Evolutionary conservation across 2,888 invertebrate genomes (phyloP).

Genomic region (Sinodicranocentrus sp.): DNA sequence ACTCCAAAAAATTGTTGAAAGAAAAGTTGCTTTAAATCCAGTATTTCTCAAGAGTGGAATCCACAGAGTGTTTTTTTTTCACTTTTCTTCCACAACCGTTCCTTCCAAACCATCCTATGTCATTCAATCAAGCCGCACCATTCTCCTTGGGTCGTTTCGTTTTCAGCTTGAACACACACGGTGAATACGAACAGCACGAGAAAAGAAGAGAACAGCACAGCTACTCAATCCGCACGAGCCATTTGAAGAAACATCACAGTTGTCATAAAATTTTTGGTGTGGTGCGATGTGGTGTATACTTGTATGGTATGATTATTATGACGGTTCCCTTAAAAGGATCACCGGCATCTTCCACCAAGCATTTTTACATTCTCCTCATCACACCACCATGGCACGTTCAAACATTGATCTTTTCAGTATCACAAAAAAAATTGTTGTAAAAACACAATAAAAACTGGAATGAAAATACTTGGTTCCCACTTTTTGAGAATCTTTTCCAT

Average conservation of each 20-base stretch:
- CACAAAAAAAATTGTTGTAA: constrained; percentile 1
- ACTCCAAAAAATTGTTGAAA: constrained; percentile 16
- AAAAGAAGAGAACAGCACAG: constrained; percentile 31
- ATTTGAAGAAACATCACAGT: constrained; percentile 51
- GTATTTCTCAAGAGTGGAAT: no score
- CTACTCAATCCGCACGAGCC: constrained; percentile 56
- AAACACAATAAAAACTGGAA: not conserved
- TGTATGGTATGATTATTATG: constrained; percentile 44
- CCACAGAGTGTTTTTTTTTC: no score
- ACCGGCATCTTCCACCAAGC: constrained; percentile 19
- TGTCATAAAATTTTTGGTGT: constrained; percentile 45
- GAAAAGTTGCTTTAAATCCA: not conserved
- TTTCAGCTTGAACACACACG: constrained; percentile 59
- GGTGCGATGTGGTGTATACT: constrained; percentile 8
- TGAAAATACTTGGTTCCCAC: not conserved
- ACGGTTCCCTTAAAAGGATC: constrained; percentile 62
- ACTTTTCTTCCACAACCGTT: not conserved
- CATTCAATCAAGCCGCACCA: constrained; percentile 35
- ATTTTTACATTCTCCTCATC: not conserved
- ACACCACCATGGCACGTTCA: no score
- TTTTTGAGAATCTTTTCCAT: not conserved
- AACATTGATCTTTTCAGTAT: not conserved
- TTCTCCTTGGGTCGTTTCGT: constrained; percentile 23
- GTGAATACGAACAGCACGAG: constrained; percentile 41
- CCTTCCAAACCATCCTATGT: not conserved